Conservation (phyloP, 1,140 invertebrate genomes). For the Macrotrachela quadricornifera region DNA sequence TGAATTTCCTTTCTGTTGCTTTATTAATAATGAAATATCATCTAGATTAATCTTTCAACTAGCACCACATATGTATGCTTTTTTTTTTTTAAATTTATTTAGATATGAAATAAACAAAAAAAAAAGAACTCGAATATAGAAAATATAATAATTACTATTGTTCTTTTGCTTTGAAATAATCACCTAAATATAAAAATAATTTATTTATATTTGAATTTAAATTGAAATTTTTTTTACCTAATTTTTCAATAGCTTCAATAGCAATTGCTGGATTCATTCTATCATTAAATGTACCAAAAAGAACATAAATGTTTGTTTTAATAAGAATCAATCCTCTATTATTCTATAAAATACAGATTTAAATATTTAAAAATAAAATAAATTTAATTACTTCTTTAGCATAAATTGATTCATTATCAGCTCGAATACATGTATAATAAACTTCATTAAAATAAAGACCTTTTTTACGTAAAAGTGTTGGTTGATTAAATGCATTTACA, state of each 20-base stretch:
- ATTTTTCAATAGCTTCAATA: constrained; percentile 29
- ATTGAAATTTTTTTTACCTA: constrained; percentile 15
- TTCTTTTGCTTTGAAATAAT: no score
- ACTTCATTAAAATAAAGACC: constrained; percentile 27
- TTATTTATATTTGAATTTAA: no score
- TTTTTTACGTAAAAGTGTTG: constrained; percentile 23
- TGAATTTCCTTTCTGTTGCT: no score
- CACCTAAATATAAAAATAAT: no score
- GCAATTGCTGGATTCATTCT: constrained; percentile 29
- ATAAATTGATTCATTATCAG: constrained; percentile 29
- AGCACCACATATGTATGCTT: no score
- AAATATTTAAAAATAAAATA: not conserved
- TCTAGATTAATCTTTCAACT: no score
- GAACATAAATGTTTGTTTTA: constrained; percentile 18
- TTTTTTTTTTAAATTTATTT: no score
- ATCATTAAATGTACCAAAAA: constrained; percentile 25
- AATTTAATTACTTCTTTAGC: constrained; percentile 24
- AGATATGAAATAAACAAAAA: no score
- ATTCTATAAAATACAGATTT: constrained; percentile 8
- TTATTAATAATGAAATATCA: no score
- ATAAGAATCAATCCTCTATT: constrained; percentile 24
- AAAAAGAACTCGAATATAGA: no score
- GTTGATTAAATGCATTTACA: constrained; percentile 25
- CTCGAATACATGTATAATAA: constrained; percentile 25
- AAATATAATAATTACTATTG: no score